Evolutionary conservation across 2,888 invertebrate genomes (phyloP).

Genomic region (Cosmia pyralina): DNA sequence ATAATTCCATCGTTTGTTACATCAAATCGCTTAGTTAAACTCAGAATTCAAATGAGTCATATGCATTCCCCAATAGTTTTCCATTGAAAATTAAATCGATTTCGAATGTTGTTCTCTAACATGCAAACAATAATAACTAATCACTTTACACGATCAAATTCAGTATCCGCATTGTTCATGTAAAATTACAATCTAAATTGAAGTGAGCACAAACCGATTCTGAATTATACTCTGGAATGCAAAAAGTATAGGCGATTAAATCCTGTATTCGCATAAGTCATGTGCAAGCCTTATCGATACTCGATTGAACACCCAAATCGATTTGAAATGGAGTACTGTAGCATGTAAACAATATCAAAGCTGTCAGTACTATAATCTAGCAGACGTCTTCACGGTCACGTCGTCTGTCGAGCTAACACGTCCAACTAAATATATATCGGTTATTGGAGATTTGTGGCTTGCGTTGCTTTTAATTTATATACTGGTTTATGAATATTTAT

Average conservation of each 20-base stretch:
- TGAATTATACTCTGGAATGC: slow-evolving; percentile 7
- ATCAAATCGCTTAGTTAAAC: slow-evolving; percentile 38
- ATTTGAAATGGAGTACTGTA: slow-evolving; percentile 33
- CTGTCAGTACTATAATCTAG: slow-evolving; percentile 68
- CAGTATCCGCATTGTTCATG: slow-evolving; percentile 7
- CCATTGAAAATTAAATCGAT: slow-evolving; percentile 49
- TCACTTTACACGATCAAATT: slow-evolving; percentile 37
- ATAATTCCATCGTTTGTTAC: slow-evolving; percentile 36
- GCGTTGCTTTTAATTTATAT: slow-evolving; percentile 34
- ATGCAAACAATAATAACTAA: slow-evolving; percentile 29
- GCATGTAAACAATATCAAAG: slow-evolving; percentile 49
- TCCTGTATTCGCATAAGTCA: slow-evolving; percentile 22
- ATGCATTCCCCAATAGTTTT: slow-evolving; percentile 22
- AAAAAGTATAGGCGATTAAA: background rate
- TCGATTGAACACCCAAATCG: slow-evolving; percentile 46
- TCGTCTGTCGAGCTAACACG: slow-evolving; percentile 43
- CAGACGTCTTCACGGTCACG: slow-evolving; percentile 66
- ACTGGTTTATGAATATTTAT: slow-evolving; percentile 16
- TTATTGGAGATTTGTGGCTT: slow-evolving; percentile 43
- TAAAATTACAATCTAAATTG: slow-evolving; percentile 19
- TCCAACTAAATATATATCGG: slow-evolving; percentile 43
- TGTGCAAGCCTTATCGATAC: slow-evolving; percentile 37
- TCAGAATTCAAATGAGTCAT: slow-evolving; percentile 32
- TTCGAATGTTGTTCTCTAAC: slow-evolving; percentile 30
- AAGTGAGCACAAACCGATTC: slow-evolving; percentile 6